phyloP scores from a whole-genome alignment of 2,797 vertebrate genomes.

The Bradypodion pumilum region DNA sequence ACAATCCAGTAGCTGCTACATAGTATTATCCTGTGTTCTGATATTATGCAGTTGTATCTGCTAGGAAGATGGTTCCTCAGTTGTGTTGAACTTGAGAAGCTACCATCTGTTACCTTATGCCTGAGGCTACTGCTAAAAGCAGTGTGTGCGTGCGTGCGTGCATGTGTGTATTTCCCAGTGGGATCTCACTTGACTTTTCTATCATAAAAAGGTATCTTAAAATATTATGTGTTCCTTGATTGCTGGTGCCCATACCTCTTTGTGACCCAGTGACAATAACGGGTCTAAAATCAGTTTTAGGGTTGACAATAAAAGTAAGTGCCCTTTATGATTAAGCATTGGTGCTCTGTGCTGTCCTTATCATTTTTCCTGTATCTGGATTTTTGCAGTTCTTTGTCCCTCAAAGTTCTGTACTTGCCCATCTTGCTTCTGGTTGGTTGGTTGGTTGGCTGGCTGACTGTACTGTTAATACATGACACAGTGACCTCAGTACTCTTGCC shows the following conservation, averaged over 20 bases:
- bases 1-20: neutral
- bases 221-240: neutral
- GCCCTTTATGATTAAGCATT: constrained; percentile 24
- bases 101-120: neutral
- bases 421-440: constrained; percentile 33
- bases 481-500: constrained; percentile 66
- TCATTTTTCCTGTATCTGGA: neutral
- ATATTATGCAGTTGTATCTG: neutral
- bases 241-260: fast-evolving
- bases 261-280: fast-evolving
- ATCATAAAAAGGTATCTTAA: neutral
- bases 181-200: neutral
- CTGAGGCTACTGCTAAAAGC: neutral
- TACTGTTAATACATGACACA: constrained; percentile 67
- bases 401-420: constrained; percentile 14
- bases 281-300: neutral
- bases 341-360: constrained; percentile 55
- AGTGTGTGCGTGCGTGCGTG: too few relatives aligned
- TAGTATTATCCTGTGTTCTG: neutral
- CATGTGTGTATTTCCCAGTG: neutral
- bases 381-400: constrained; percentile 35
- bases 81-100: neutral
- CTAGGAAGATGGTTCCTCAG: neutral
- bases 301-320: constrained; percentile 7
- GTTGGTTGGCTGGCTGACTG: constrained; percentile 42